phyloP scores from a whole-genome alignment of 2,888 invertebrate species.

The Helobdella robusta region DNA sequence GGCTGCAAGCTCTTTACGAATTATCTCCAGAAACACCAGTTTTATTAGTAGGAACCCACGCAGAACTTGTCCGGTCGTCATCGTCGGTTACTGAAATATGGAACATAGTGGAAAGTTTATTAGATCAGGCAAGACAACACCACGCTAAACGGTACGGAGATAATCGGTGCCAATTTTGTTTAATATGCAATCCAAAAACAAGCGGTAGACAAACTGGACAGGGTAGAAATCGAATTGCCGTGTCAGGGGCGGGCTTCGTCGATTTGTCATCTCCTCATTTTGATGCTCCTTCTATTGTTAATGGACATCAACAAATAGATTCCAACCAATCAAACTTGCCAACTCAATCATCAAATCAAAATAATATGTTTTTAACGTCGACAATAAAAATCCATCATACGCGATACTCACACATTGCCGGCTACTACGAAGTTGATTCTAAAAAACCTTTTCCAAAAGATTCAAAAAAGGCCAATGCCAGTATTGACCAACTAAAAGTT shows the following conservation, averaged over 20 bases:
- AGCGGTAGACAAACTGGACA: slow-evolving; percentile 26
- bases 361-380: neutral
- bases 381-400: slow-evolving; percentile 16
- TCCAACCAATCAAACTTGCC: slow-evolving; percentile 6
- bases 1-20: slow-evolving; percentile 37
- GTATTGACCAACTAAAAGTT: slow-evolving; percentile 37
- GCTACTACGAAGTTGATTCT: slow-evolving; percentile 36
- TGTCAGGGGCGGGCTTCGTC: slow-evolving; percentile 37
- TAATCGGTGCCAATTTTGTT: slow-evolving; percentile 32
- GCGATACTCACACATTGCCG: slow-evolving; percentile 34
- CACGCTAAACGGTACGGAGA: slow-evolving; percentile 34
- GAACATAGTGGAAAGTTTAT: slow-evolving; percentile 34
- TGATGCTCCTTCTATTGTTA: slow-evolving; percentile 31
- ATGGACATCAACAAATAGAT: slow-evolving; percentile 27
- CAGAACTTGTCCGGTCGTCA: slow-evolving; percentile 36
- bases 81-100: slow-evolving; percentile 36
- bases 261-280: slow-evolving; percentile 35
- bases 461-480: slow-evolving; percentile 36
- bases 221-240: slow-evolving; percentile 33
- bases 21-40: slow-evolving; percentile 36
- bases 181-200: slow-evolving; percentile 35
- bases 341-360: neutral
- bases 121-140: slow-evolving; percentile 35
- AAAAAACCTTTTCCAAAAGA: slow-evolving; percentile 36
- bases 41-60: slow-evolving; percentile 37